Conservation (phyloP, 2,888 invertebrate species). For the Gastracanthus pulcherrimus region DNA sequence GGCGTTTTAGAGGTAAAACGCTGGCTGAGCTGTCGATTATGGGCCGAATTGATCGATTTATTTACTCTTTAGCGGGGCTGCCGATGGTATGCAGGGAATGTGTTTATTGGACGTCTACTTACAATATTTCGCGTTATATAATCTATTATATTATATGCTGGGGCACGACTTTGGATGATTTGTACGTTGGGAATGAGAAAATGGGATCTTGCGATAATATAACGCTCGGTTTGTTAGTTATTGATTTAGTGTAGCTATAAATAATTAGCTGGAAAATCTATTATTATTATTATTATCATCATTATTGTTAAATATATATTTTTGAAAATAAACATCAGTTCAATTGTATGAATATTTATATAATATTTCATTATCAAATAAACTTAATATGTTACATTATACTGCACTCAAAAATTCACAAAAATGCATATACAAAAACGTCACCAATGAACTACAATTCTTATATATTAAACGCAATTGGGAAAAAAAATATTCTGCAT, state of each 20-base stretch:
- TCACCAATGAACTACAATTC: too few species aligned
- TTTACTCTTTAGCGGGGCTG: constrained; percentile 4
- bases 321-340: too few species aligned
- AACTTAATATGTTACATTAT: too few species aligned
- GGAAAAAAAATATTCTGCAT: neutral
- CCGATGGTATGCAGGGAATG: neutral
- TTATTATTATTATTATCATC: too few species aligned
- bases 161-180: neutral
- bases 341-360: too few species aligned
- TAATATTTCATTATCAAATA: too few species aligned
- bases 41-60: constrained; percentile 14
- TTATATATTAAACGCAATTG: too few species aligned
- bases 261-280: too few species aligned
- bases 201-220: neutral
- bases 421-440: too few species aligned
- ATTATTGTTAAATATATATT: too few species aligned
- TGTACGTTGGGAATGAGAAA: too few species aligned
- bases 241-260: neutral
- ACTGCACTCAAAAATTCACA: too few species aligned
- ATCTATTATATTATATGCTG: neutral
- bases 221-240: neutral
- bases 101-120: neutral
- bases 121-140: neutral
- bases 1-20: neutral
- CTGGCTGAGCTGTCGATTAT: neutral